Evolutionary conservation across 2,888 invertebrate genomes (phyloP).

Genomic region (Cheilosia vulpina): DNA sequence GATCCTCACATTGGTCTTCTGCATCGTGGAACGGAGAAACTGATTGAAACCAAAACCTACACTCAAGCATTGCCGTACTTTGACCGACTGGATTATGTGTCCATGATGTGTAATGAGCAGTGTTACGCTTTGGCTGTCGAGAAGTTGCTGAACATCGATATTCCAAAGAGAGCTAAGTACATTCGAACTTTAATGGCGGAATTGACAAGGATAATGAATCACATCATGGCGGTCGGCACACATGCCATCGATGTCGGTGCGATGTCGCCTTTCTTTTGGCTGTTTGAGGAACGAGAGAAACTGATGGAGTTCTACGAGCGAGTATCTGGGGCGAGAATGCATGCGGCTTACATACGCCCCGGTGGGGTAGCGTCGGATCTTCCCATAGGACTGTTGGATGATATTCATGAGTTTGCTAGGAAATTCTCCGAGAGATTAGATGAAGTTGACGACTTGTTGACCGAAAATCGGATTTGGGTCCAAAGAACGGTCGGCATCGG

Average conservation of each 20-base stretch:
- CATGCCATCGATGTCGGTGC: slow-evolving; percentile 93
- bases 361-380: slow-evolving; percentile 92
- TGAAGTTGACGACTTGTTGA: slow-evolving; percentile 92
- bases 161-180: slow-evolving; percentile 91
- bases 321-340: slow-evolving; percentile 92
- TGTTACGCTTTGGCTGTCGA: slow-evolving; percentile 91
- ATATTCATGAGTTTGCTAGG: slow-evolving; percentile 88
- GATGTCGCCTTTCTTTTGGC: slow-evolving; percentile 95
- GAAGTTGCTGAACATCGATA: slow-evolving; percentile 91
- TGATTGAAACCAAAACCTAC: slow-evolving; percentile 95
- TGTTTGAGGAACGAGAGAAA: slow-evolving; percentile 95
- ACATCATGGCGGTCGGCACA: slow-evolving; percentile 89
- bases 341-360: slow-evolving; percentile 91
- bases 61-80: slow-evolving; percentile 93
- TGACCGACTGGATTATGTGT: slow-evolving; percentile 94
- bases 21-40: slow-evolving; percentile 94
- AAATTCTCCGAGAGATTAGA: slow-evolving; percentile 90
- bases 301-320: slow-evolving; percentile 93
- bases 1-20: slow-evolving; percentile 95
- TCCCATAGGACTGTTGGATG: slow-evolving; percentile 91
- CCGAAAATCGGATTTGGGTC: slow-evolving; percentile 90
- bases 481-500: slow-evolving; percentile 90
- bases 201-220: slow-evolving; percentile 91
- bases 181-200: slow-evolving; percentile 91
- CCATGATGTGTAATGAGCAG: slow-evolving; percentile 92